These are phyloP conservation scores for Pyrrhia umbra DNA, from an alignment of 2,888 invertebrate genomes.

Conservation along the genomic window DNA sequence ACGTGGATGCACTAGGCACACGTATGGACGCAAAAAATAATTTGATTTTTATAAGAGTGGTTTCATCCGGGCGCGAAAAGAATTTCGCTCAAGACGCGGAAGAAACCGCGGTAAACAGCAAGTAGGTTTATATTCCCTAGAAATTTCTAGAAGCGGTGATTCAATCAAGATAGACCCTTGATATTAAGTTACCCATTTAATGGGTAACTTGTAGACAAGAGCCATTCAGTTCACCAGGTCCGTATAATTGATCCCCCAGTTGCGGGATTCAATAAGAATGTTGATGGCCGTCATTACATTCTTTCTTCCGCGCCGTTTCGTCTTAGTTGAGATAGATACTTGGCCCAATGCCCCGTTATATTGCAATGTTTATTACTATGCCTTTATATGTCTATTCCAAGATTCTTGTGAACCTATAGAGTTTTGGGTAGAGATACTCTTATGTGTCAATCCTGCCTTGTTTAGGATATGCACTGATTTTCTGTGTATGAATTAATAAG, in stretches of 20 bases:
- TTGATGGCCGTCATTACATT: constrained; percentile 18
- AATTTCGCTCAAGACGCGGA: too few relatives aligned
- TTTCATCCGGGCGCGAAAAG: too few relatives aligned
- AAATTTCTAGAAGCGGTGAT: constrained; percentile 16
- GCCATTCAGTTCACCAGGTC: constrained; percentile 19
- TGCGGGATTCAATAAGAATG: constrained; percentile 31
- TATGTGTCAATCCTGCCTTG: background rate
- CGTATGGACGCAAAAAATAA: too few relatives aligned
- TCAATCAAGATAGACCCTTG: constrained; percentile 26
- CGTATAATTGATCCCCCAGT: constrained; percentile 39
- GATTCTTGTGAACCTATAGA: background rate
- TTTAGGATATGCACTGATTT: too few relatives aligned
- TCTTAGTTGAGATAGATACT: background rate
- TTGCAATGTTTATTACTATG: background rate
- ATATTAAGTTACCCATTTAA: constrained; percentile 50
- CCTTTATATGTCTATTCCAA: background rate
- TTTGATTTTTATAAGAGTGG: too few relatives aligned
- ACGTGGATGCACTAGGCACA: too few relatives aligned
- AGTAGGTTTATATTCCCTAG: background rate
- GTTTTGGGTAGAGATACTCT: background rate
- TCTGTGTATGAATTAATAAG: too few relatives aligned
- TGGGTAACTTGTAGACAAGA: constrained; percentile 38
- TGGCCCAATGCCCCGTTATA: background rate
- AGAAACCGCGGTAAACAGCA: too few relatives aligned
- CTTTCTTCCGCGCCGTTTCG: constrained; percentile 15